These are phyloP conservation scores for Caenorhabditis macrosperma DNA, from an alignment of 2,888 invertebrate genomes.

Conservation along the genomic window DNA sequence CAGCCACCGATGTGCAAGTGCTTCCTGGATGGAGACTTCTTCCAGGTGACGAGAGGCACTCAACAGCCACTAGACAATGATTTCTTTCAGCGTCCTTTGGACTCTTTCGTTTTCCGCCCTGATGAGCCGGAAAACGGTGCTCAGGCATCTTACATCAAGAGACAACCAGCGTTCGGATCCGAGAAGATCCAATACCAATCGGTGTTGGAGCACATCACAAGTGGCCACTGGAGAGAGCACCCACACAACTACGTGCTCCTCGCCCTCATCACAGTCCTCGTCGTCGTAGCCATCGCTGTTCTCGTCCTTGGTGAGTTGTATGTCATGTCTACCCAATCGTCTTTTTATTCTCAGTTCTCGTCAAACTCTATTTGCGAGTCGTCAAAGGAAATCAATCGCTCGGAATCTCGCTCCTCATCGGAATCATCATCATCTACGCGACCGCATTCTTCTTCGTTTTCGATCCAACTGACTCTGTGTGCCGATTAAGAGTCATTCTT, in stretches of 20 bases:
- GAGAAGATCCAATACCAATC: conserved; percentile 68
- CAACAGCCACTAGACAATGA: background rate
- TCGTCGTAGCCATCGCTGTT: conserved; percentile 67
- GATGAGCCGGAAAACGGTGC: conserved; percentile 38
- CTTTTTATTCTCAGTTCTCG: conserved; percentile 56
- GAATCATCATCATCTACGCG: conserved; percentile 75
- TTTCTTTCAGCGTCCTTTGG: conserved; percentile 66
- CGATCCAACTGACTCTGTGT: conserved; percentile 73
- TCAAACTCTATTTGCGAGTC: conserved; percentile 75
- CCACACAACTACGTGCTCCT: conserved; percentile 75
- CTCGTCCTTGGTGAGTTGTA: conserved; percentile 60
- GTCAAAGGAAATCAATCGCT: conserved; percentile 79
- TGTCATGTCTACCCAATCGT: background rate
- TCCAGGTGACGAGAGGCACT: conserved; percentile 49
- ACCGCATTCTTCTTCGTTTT: conserved; percentile 78
- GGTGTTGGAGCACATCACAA: conserved; percentile 68
- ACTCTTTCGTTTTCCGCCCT: conserved; percentile 62
- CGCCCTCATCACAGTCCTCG: conserved; percentile 68
- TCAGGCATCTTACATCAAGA: conserved; percentile 69
- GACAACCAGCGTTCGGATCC: conserved; percentile 71
- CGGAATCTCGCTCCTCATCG: conserved; percentile 78
- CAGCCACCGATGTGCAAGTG: conserved; percentile 79
- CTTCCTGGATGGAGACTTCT: conserved; percentile 75
- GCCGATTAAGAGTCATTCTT: conserved; percentile 70
- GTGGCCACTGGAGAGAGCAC: conserved; percentile 70